Conservation (phyloP, 1,140 invertebrate species). For the Drosophila pruinosa region DNA sequence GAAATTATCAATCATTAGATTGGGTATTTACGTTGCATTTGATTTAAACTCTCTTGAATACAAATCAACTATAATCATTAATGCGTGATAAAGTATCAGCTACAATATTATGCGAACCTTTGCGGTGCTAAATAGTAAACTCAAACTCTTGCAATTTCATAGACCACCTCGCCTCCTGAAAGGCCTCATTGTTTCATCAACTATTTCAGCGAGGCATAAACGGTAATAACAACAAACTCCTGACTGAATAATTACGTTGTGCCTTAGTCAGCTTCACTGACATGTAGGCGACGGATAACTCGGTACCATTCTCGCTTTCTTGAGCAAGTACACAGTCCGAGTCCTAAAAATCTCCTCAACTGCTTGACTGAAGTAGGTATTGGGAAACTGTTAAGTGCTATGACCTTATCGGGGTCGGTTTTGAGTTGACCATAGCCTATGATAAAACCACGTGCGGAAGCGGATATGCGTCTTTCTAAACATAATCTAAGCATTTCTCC, state of each 20-base stretch:
- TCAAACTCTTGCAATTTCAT: too few species aligned
- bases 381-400: conserved; percentile 36
- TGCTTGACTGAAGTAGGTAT: conserved; percentile 45
- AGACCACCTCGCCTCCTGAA: too few species aligned
- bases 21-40: conserved; percentile 1
- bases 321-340: not conserved
- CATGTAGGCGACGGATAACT: not conserved
- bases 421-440: conserved; percentile 20
- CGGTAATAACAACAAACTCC: not conserved
- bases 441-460: conserved; percentile 41
- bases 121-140: too few species aligned
- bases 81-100: too few species aligned
- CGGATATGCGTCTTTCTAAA: conserved; percentile 42
- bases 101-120: too few species aligned
- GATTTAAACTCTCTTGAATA: too few species aligned
- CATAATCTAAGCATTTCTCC: conserved; percentile 19
- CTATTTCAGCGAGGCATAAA: not conserved
- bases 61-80: not conserved
- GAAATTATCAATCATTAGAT: conserved; percentile 5
- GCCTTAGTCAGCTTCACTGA: not conserved
- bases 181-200: conserved; percentile 26
- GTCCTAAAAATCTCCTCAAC: conserved; percentile 79
- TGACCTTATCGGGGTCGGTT: conserved; percentile 49
- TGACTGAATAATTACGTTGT: not conserved
- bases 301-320: not conserved